Evolutionary conservation across 2,797 vertebrate species (phyloP).

Genomic region (Gadopsis bispinosus): DNA sequence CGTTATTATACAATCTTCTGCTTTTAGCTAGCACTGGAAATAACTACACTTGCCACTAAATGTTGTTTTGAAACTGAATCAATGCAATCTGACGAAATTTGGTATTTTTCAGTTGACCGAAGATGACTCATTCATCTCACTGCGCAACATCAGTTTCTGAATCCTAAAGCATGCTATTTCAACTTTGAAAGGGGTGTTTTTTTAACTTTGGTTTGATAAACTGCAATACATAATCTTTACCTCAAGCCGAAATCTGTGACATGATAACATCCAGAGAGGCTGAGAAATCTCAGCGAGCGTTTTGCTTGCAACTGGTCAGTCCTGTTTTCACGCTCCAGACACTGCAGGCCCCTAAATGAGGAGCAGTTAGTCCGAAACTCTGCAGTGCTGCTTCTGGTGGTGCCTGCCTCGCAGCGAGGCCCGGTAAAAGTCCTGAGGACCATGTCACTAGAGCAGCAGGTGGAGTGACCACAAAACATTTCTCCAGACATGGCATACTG

Average conservation of each 20-base stretch:
- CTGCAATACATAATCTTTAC: constrained; percentile 77
- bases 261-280: constrained; percentile 97
- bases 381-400: constrained; percentile 76
- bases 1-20: constrained; percentile 18
- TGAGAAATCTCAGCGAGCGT: constrained; percentile 93
- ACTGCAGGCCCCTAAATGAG: constrained; percentile 77
- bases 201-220: constrained; percentile 4
- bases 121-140: neutral
- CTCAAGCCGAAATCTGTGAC: constrained; percentile 96
- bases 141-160: neutral
- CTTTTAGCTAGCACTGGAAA: neutral
- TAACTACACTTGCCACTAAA: neutral
- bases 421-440: constrained; percentile 90
- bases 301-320: constrained; percentile 84
- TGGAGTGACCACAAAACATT: constrained; percentile 90
- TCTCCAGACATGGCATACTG: constrained; percentile 87
- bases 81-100: neutral
- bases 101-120: neutral
- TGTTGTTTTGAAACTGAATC: constrained; percentile 16
- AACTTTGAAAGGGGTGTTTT: neutral
- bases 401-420: constrained; percentile 82
- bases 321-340: constrained; percentile 83
- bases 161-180: neutral
- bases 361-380: constrained; percentile 90
- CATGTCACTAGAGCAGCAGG: constrained; percentile 88